Base-by-base conservation (phyloP, 35 echinoderm and acorn worm genomes). In the Acanthaster planci region DNA sequence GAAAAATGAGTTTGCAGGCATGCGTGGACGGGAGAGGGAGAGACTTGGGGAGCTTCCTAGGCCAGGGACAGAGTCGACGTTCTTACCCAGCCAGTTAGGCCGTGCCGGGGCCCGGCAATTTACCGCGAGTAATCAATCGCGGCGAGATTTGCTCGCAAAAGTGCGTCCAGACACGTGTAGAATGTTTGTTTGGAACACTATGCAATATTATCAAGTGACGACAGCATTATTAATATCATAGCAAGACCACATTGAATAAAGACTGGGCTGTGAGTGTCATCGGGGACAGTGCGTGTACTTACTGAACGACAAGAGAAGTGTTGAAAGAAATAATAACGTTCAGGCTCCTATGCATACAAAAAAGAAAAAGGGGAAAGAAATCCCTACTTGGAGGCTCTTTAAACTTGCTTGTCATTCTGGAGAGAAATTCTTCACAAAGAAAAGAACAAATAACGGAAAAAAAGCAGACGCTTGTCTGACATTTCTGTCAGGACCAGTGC, bases 151-250 rank as follows among this genome's bases (percentile, higher is more conserved):
- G 64, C 64, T 19, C 64, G 15, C 7, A 72, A 72, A 72, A 72
- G 23, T 26, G 15, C 64, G 2, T 29, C 18, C 64, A 8, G 64
- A 31, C 26, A 34, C 34, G 64, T 72, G 64, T 72, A 72, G 64
- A 34, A 26, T 72, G 64, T 72, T 72, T 72, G 64, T 72, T 72
- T 72, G 34, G 34, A 34, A 29, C 64, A 31, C 19, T 29, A 29
- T 29, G 64, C 29, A 72, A 72, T 72, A 72, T 72, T 72, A 72
- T 35, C 64, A 72, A 34, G 64, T 72, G 64, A 12, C 30, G 64
- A 72, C 64, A 72, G 64, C 34, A 35, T 72, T 72, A 72, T 72
- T 26, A 31, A 34, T 72, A 29, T 72, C 64, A 72, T 72, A 72
- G 30, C 64, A 72, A 10, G 26, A 14, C 26, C 1, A 31, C 64